Evolutionary conservation across 2,888 invertebrate species (phyloP), one percentile per base, ranked within the genome.

Genomic region (Euproctis similis): DNA sequence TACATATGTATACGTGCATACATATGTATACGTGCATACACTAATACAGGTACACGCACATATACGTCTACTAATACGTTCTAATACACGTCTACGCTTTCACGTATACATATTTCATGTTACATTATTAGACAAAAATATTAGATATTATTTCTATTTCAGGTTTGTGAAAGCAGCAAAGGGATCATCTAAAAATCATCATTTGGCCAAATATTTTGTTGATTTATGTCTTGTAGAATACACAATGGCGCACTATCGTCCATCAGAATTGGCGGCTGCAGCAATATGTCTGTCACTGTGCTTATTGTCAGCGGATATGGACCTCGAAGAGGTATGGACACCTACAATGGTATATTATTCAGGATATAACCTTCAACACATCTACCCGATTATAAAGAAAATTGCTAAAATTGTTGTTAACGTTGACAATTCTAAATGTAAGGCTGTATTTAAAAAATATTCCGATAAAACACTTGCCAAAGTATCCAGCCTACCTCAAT

Each of bases 141-240:
- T n/a, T n/a, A n/a, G n/a, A n/a, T n/a, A n/a, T n/a, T n/a, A n/a
- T 14, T 6, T 14, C 14, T 33, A 28, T 66, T 67, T 24, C 68
- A 92, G 91, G 51, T 88, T 85, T 50, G 81, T 85, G 4, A 87
- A 87, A 55, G 87, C 88, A 6, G 87, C 87, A 0, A 80, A 84
- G 24, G 93, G 92, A 1, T 69, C 73, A 9, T 66, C 80, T 2
- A 73, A 74, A 54, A 89, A 90, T 49, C 95, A 96, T 62, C 89
- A 90, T 29, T 81, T 95, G 70, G 94, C 95, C 8, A 97, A 98
- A 77, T 98, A 96, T 68, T 88, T 98, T 33, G 87, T 96, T 56
- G 98, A 98, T 68, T 81, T 96, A 37, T 87, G 92, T 30, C 80
- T 96, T 23, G 72, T 95, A 4, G 93, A 96, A 35, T 95, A 96